phyloP scores from a whole-genome alignment of 2,888 invertebrate species.

The Nemotelus pantherinus region DNA sequence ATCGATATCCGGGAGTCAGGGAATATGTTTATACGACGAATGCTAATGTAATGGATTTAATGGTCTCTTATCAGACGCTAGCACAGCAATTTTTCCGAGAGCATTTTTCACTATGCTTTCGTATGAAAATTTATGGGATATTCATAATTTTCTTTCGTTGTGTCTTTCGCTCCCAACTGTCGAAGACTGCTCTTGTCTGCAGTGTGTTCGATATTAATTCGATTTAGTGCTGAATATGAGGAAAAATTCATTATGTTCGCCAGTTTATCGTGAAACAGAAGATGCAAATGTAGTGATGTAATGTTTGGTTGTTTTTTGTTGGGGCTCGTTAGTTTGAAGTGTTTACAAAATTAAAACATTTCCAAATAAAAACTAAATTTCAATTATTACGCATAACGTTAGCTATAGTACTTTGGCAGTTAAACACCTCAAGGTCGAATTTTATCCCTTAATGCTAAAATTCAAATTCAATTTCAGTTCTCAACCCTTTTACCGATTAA shows the following conservation, averaged over 20 bases:
- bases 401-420: no score
- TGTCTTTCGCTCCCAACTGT: constrained; percentile 36
- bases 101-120: constrained; percentile 27
- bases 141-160: constrained; percentile 46
- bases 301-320: no score
- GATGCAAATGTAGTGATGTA: no score
- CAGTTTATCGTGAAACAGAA: background rate
- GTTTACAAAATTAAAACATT: no score
- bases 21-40: constrained; percentile 45
- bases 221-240: constrained; percentile 36
- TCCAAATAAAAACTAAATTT: no score
- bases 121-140: constrained; percentile 46
- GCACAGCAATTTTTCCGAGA: constrained; percentile 47
- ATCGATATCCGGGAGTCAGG: constrained; percentile 40
- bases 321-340: no score
- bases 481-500: no score
- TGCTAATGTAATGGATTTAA: constrained; percentile 51
- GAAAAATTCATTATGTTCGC: constrained; percentile 10
- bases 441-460: no score
- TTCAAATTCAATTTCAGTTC: no score
- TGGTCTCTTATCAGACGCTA: constrained; percentile 50
- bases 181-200: constrained; percentile 19
- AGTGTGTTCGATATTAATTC: constrained; percentile 27
- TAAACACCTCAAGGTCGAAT: no score
- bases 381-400: no score